Conservation (phyloP, 2,797 vertebrate species). For the Poeciliopsis infans region DNA sequence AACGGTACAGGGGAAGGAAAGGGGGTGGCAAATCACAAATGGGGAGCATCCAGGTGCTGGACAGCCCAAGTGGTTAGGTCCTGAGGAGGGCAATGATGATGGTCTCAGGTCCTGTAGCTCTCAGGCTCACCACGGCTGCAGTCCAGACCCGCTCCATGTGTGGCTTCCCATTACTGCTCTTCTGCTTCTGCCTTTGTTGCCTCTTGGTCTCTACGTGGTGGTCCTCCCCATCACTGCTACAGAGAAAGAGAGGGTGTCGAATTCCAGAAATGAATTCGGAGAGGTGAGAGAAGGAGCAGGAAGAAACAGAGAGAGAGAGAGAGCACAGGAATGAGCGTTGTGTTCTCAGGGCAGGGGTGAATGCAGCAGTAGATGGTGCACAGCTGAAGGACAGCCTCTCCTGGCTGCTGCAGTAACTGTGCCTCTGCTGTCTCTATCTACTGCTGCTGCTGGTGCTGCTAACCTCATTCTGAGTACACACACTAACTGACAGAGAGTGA, state of each 20-base stretch:
- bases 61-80: slow-evolving; percentile 78
- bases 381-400: slow-evolving; percentile 66
- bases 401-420: slow-evolving; percentile 70
- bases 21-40: slow-evolving; percentile 61
- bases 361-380: slow-evolving; percentile 64
- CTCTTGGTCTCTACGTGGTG: slow-evolving; percentile 92
- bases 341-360: slow-evolving; percentile 65
- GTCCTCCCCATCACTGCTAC: slow-evolving; percentile 89
- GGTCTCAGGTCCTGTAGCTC: slow-evolving; percentile 61
- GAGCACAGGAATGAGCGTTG: slow-evolving; percentile 61
- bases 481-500: slow-evolving; percentile 47
- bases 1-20: slow-evolving; percentile 66
- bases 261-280: slow-evolving; percentile 55
- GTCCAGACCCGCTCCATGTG: slow-evolving; percentile 91
- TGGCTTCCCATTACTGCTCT: slow-evolving; percentile 88
- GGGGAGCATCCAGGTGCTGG: slow-evolving; percentile 76
- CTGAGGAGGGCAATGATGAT: slow-evolving; percentile 73
- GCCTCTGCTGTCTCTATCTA: slow-evolving; percentile 62
- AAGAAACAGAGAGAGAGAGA: slow-evolving; percentile 49
- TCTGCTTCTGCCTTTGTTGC: slow-evolving; percentile 73
- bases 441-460: slow-evolving; percentile 56
- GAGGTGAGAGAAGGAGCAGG: slow-evolving; percentile 59
- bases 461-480: slow-evolving; percentile 76
- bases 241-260: slow-evolving; percentile 54
- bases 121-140: slow-evolving; percentile 91